These are phyloP conservation scores for Folsomia manolachei DNA, from an alignment of 2,888 invertebrate species.

Conservation along the genomic window DNA sequence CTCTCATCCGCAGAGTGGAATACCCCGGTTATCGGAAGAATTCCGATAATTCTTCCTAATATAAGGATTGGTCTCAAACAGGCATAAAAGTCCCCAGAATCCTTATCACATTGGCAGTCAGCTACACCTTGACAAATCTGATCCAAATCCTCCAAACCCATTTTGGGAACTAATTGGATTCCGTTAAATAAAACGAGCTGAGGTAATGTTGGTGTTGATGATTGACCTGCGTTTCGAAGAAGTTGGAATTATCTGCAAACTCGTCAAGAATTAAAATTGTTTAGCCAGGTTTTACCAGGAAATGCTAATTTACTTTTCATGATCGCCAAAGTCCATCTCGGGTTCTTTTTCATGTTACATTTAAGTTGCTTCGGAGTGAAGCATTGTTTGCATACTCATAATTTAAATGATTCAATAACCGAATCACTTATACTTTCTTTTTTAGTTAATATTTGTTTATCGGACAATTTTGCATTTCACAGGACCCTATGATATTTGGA, in stretches of 20 bases:
- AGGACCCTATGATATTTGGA: no score
- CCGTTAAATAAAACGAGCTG: background rate
- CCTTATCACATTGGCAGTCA: background rate
- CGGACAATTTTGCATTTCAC: no score
- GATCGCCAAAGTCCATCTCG: background rate
- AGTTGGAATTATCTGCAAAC: no score
- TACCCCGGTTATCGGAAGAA: background rate
- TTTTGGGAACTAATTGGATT: background rate
- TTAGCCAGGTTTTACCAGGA: background rate
- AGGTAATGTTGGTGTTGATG: background rate
- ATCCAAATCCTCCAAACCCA: no score
- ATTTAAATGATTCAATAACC: no score
- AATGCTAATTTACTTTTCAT: background rate
- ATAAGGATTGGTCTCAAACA: conserved; percentile 6
- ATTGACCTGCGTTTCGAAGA: background rate
- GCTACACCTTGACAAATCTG: background rate
- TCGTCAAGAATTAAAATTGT: no score
- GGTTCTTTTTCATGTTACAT: no score
- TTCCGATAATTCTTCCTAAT: conserved; percentile 6
- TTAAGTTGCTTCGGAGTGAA: no score
- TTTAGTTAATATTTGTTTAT: no score
- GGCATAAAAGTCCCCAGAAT: conserved; percentile 5
- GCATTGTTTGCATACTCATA: no score
- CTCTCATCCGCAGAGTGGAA: background rate
- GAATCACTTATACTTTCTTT: no score